phyloP scores from a whole-genome alignment of 2,797 vertebrate genomes.

The Apodemus agrarius region DNA sequence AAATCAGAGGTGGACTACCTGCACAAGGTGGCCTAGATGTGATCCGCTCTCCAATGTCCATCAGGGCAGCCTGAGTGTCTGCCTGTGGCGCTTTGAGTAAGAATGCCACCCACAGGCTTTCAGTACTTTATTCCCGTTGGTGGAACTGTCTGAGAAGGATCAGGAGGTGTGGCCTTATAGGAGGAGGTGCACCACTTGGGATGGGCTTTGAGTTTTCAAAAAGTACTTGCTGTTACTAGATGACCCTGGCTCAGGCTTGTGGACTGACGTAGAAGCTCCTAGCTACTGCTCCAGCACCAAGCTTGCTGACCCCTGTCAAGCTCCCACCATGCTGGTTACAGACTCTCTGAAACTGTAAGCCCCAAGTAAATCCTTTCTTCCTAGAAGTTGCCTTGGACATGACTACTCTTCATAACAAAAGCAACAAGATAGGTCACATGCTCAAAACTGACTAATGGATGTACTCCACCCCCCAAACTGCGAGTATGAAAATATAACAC shows the following conservation, averaged over 20 bases:
- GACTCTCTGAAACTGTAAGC: background rate
- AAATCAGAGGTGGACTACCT: background rate
- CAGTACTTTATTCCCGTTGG: background rate
- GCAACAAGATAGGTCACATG: background rate
- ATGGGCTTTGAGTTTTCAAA: background rate
- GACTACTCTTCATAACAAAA: background rate
- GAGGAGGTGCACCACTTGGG: background rate
- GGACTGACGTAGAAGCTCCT: too few species aligned
- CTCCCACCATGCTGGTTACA: background rate
- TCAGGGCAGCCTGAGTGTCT: background rate
- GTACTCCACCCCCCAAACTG: background rate
- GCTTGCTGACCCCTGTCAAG: background rate
- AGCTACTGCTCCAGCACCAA: background rate
- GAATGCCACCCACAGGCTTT: background rate
- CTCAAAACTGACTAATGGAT: background rate
- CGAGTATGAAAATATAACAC: background rate
- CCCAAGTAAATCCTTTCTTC: background rate
- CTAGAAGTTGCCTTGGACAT: background rate
- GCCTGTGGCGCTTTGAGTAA: background rate
- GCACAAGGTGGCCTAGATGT: background rate
- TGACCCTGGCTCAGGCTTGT: background rate
- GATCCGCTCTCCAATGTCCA: background rate
- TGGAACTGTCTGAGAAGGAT: background rate
- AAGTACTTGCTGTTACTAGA: background rate
- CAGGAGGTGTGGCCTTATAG: background rate